These are phyloP conservation scores for Ceuthmochares aereus DNA, from an alignment of 2,113 vertebrate species.

Conservation along the genomic window DNA sequence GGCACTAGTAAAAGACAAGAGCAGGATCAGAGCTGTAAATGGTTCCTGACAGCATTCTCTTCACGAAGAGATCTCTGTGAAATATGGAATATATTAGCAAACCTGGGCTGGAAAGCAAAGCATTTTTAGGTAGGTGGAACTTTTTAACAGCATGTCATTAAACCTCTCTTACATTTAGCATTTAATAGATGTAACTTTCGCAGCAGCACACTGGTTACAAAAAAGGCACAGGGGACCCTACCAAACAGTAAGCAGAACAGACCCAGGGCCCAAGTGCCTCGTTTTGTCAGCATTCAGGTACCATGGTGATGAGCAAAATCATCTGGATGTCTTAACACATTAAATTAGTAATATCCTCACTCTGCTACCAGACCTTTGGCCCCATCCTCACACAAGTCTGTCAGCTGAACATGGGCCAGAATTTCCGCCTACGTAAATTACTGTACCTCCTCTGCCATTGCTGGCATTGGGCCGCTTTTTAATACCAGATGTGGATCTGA, in stretches of 20 bases:
- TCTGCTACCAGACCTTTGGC: constrained; percentile 3
- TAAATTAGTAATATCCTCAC: constrained; percentile 3
- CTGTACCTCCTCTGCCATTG: background rate
- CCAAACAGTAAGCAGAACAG: background rate
- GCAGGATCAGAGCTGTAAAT: background rate
- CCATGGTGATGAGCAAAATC: background rate
- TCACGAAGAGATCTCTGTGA: background rate
- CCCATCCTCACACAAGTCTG: background rate
- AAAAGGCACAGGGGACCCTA: background rate
- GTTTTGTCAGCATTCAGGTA: background rate
- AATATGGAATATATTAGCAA: constrained; percentile 44
- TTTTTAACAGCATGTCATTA: constrained; percentile 45
- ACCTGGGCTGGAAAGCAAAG: constrained; percentile 37
- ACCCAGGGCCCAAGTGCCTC: background rate
- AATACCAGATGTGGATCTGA: constrained; percentile 14
- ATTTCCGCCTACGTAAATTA: background rate
- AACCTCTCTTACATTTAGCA: constrained; percentile 20
- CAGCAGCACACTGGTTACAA: background rate
- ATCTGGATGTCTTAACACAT: background rate
- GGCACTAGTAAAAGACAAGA: background rate
- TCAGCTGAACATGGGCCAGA: background rate
- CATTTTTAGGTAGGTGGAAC: constrained; percentile 36
- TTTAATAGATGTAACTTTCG: constrained; percentile 30
- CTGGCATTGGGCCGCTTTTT: background rate
- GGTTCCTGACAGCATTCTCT: constrained; percentile 12